Evolutionary conservation across 2,113 vertebrate genomes (phyloP).

Genomic region (Papio anubis): DNA sequence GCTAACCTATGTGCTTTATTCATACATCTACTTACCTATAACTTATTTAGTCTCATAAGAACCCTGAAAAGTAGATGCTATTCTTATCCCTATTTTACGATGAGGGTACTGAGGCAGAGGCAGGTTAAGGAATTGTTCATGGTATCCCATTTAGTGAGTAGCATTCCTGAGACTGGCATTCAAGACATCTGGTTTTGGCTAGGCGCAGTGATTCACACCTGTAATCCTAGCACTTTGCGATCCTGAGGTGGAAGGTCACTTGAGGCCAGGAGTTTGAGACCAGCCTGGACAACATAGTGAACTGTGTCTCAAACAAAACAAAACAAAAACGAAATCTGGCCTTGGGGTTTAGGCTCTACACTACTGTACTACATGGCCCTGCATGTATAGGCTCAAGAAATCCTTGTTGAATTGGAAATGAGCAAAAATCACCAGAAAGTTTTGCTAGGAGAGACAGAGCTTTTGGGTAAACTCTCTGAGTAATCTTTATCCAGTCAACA

Average conservation of each 20-base stretch:
- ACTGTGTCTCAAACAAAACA: too few relatives aligned
- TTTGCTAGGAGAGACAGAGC: background rate
- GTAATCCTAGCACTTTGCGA: too few relatives aligned
- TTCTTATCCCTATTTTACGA: background rate
- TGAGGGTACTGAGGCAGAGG: background rate
- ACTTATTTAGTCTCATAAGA: background rate
- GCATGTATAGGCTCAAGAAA: background rate
- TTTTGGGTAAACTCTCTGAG: background rate
- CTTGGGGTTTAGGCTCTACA: background rate
- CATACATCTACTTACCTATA: background rate
- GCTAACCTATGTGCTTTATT: background rate
- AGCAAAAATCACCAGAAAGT: background rate
- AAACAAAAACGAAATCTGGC: background rate
- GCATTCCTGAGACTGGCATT: background rate
- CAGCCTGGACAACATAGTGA: too few relatives aligned
- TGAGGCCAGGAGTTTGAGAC: too few relatives aligned
- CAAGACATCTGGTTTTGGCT: too few relatives aligned
- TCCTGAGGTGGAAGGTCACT: too few relatives aligned
- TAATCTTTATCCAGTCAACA: background rate
- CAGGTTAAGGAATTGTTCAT: background rate
- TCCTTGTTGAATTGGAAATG: background rate
- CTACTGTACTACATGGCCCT: rapidly evolving
- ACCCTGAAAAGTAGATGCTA: background rate
- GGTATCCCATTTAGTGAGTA: background rate
- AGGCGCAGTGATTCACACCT: too few relatives aligned